Evolutionary conservation across 2,113 vertebrate species (phyloP).

Genomic region (Ceyx melanurus): DNA sequence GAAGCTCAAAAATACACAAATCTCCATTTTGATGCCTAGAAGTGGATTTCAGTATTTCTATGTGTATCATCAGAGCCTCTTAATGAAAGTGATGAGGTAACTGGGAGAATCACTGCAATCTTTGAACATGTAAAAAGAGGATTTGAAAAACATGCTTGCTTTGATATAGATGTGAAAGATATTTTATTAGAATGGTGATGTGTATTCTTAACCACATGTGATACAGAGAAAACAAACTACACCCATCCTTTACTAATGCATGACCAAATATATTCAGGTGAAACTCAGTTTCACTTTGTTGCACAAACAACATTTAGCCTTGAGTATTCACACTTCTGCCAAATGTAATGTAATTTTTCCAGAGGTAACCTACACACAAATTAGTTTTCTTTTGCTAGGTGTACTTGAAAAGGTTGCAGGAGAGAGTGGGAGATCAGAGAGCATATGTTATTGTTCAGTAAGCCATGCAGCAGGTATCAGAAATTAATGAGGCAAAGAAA

Average conservation of each 20-base stretch:
- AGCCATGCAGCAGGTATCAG: neutral
- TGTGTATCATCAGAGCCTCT: neutral
- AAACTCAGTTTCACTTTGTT: neutral
- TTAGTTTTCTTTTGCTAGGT: neutral
- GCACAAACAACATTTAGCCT: neutral
- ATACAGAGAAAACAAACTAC: neutral
- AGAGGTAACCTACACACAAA: slow-evolving; percentile 4
- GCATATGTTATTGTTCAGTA: slow-evolving; percentile 34
- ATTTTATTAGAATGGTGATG: neutral
- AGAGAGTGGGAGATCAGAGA: slow-evolving; percentile 8
- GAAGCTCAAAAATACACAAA: neutral
- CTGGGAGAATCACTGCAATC: neutral
- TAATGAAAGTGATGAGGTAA: neutral
- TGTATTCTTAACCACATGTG: neutral
- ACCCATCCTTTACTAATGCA: neutral
- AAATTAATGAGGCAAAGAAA: slow-evolving; percentile 48
- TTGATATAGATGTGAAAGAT: neutral
- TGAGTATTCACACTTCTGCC: neutral
- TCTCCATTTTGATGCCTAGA: neutral
- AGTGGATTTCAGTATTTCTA: neutral
- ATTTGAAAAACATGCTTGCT: neutral
- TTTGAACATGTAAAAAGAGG: neutral
- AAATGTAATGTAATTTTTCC: neutral
- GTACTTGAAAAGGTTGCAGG: slow-evolving; percentile 11
- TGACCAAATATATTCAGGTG: neutral